Conservation (phyloP, 2,113 vertebrate species). For the Cacatua alba region DNA sequence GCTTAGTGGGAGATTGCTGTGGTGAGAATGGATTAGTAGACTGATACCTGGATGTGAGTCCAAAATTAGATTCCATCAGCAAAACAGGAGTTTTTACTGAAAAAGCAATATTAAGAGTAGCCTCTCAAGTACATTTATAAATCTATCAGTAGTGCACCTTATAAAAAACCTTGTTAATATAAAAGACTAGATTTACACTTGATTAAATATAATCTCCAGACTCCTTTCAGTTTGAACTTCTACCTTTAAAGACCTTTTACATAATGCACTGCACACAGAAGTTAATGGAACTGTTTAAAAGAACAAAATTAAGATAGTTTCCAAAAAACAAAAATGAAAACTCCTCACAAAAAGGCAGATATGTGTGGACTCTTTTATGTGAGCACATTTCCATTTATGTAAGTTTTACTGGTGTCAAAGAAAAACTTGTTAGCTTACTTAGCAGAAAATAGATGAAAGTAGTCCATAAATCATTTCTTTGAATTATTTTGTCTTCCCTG, state of each 20-base stretch:
- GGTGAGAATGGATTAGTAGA: not conserved
- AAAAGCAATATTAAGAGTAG: not conserved
- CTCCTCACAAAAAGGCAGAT: accelerated
- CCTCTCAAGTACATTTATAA: not conserved
- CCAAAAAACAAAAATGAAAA: not conserved
- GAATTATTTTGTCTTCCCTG: not conserved
- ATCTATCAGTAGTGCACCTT: not conserved
- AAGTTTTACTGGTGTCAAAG: not conserved
- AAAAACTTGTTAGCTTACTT: not conserved
- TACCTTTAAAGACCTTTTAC: not conserved
- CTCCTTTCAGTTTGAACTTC: not conserved
- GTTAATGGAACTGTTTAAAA: not conserved
- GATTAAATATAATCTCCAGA: not conserved
- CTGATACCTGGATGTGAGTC: not conserved
- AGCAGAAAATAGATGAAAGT: not conserved
- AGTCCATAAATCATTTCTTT: not conserved
- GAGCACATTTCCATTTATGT: not conserved
- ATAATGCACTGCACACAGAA: not conserved
- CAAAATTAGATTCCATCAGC: not conserved
- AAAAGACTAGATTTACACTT: not conserved
- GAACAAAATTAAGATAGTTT: not conserved
- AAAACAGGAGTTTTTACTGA: not conserved
- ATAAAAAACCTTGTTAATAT: not conserved
- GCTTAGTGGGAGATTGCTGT: not conserved
- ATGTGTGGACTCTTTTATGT: not conserved